phyloP scores from a whole-genome alignment of 1,140 invertebrate genomes.

The Aleiodes sp. region DNA sequence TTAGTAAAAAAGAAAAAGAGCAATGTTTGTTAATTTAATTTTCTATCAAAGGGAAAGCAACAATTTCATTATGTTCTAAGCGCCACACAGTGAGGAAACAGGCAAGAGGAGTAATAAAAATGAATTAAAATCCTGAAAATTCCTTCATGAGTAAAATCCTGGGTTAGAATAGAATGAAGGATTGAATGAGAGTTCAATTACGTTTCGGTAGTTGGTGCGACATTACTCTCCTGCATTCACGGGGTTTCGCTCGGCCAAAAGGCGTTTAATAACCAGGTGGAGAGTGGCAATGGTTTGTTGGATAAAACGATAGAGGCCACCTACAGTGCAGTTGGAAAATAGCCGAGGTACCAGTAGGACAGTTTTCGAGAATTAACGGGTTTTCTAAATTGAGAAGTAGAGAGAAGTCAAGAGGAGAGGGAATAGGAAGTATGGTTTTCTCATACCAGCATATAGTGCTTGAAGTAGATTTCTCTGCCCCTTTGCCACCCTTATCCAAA shows the following conservation, averaged over 20 bases:
- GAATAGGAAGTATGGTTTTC: background rate
- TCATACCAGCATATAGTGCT: too few relatives aligned
- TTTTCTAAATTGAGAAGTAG: too few relatives aligned
- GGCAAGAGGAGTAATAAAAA: too few relatives aligned
- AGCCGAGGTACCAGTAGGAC: background rate
- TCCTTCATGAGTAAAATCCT: background rate
- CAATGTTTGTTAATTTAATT: too few relatives aligned
- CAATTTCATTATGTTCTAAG: too few relatives aligned
- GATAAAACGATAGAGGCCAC: background rate
- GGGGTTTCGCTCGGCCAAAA: background rate
- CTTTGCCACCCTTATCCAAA: background rate
- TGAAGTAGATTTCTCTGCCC: too few relatives aligned
- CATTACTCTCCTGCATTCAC: background rate
- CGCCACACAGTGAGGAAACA: too few relatives aligned
- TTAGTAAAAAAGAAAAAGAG: too few relatives aligned
- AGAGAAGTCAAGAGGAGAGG: background rate
- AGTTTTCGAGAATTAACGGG: background rate
- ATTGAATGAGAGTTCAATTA: conserved; percentile 2
- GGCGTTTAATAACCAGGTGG: background rate
- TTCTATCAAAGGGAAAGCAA: too few relatives aligned
- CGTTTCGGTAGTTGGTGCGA: background rate
- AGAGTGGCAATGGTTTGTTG: background rate
- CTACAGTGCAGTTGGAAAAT: background rate
- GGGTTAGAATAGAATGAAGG: background rate
- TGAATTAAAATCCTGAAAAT: too few relatives aligned